Conservation (phyloP, 2,888 invertebrate species). For the Tubulanus polymorphus region DNA sequence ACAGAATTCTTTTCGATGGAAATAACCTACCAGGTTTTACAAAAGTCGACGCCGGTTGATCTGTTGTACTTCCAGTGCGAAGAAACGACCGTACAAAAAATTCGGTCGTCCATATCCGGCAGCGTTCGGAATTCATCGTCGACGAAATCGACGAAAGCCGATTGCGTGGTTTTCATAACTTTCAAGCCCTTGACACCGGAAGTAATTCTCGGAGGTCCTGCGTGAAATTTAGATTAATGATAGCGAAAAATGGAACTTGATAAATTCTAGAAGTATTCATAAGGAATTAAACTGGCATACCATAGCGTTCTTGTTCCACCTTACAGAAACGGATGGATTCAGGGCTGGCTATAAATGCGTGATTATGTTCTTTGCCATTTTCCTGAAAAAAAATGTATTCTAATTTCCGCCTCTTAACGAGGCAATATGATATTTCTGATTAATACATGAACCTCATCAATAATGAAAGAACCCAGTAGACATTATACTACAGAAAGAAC, state of each 20-base stretch:
- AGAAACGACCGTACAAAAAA: slow-evolving; percentile 73
- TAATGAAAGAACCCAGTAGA: too few relatives aligned
- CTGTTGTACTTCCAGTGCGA: slow-evolving; percentile 72
- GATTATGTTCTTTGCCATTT: slow-evolving; percentile 65
- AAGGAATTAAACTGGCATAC: slow-evolving; percentile 60
- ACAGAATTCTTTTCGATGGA: too few relatives aligned
- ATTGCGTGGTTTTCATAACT: slow-evolving; percentile 76
- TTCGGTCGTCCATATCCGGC: slow-evolving; percentile 70
- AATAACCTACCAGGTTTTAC: slow-evolving; percentile 61
- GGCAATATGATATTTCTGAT: too few relatives aligned
- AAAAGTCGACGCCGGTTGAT: slow-evolving; percentile 65
- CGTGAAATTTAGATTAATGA: too few relatives aligned
- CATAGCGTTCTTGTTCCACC: slow-evolving; percentile 65
- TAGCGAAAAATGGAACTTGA: too few relatives aligned
- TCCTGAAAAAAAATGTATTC: slow-evolving; percentile 46
- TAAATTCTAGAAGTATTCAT: background rate
- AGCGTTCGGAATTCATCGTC: slow-evolving; percentile 74
- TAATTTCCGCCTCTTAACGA: too few relatives aligned
- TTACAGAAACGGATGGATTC: slow-evolving; percentile 66
- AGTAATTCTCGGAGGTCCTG: slow-evolving; percentile 55
- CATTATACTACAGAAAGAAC: too few relatives aligned
- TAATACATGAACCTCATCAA: too few relatives aligned
- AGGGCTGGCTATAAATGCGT: slow-evolving; percentile 72
- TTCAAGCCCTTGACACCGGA: slow-evolving; percentile 69
- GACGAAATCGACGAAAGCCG: slow-evolving; percentile 74